phyloP scores from a whole-genome alignment of 1,140 invertebrate genomes.

The Drosophila melanica region DNA sequence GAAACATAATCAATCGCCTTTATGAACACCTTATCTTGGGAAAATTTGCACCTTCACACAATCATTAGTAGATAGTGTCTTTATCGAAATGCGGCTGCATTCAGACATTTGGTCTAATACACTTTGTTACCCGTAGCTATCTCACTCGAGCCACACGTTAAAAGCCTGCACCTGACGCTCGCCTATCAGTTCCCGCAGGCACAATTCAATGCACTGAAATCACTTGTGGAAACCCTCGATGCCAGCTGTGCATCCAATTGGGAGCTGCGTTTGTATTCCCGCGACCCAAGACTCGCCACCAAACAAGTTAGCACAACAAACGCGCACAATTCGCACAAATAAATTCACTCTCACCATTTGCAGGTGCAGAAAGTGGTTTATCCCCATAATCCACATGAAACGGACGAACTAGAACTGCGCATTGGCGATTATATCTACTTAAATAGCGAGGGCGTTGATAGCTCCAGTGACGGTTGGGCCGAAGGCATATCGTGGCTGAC shows the following conservation, averaged over 20 bases:
- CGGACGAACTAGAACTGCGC: conserved; percentile 93
- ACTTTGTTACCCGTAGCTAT: conserved; percentile 85
- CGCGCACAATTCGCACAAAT: neutral
- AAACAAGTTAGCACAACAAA: conserved; percentile 87
- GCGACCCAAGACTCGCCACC: conserved; percentile 89
- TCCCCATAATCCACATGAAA: conserved; percentile 89
- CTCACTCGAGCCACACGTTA: conserved; percentile 90
- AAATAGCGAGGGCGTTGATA: conserved; percentile 88
- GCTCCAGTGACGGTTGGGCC: conserved; percentile 93
- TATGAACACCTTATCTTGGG: neutral
- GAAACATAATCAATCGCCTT: neutral
- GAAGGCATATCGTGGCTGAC: conserved; percentile 94
- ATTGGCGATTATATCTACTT: conserved; percentile 94
- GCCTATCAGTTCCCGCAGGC: conserved; percentile 93
- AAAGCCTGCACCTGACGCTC: conserved; percentile 93
- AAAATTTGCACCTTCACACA: neutral
- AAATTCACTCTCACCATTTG: conserved; percentile 8
- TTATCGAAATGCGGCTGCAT: conserved; percentile 15
- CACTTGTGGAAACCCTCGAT: conserved; percentile 89
- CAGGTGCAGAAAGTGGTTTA: conserved; percentile 93
- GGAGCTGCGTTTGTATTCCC: conserved; percentile 94
- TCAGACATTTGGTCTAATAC: conserved; percentile 54
- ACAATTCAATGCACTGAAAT: conserved; percentile 89
- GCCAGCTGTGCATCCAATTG: conserved; percentile 88
- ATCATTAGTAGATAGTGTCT: neutral